A percentile compares a stretch with the other conserved stretches of the same genome.
Evolutionary conservation across 2,888 invertebrate species (phyloP).

Genomic region (Tyria jacobaeae): DNA sequence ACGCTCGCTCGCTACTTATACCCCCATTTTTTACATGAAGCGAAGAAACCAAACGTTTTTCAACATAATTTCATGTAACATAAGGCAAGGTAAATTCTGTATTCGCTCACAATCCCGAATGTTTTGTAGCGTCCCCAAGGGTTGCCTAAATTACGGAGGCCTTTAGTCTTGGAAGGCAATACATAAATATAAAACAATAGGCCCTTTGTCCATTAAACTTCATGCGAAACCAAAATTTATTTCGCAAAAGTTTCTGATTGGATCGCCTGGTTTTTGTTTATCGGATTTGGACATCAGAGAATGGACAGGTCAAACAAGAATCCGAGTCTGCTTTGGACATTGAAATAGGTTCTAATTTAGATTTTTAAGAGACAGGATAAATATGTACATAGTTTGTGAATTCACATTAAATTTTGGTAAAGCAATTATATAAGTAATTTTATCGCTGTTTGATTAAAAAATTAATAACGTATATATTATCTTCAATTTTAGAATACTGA

Average conservation of each 20-base stretch:
- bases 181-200: conserved; percentile 74
- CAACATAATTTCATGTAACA: conserved; percentile 30
- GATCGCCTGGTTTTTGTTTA: conserved; percentile 54
- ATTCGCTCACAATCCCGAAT: conserved; percentile 49
- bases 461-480: background rate
- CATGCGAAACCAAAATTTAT: conserved; percentile 63
- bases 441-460: background rate
- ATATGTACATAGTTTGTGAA: conserved; percentile 19
- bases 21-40: background rate
- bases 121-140: conserved; percentile 55
- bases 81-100: conserved; percentile 57
- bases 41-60: conserved; percentile 2
- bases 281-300: conserved; percentile 34
- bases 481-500: background rate
- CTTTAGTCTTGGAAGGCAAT: conserved; percentile 62
- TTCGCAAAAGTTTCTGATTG: conserved; percentile 59
- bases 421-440: conserved; percentile 15
- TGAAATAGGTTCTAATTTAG: conserved; percentile 50
- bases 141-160: conserved; percentile 64
- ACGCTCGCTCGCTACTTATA: no score
- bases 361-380: conserved; percentile 31
- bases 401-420: conserved; percentile 16
- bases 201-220: conserved; percentile 64
- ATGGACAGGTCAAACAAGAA: conserved; percentile 34
- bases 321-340: conserved; percentile 42